Base-by-base conservation (phyloP, 2,888 invertebrate genomes). In the Coenonympha glycerion region DNA sequence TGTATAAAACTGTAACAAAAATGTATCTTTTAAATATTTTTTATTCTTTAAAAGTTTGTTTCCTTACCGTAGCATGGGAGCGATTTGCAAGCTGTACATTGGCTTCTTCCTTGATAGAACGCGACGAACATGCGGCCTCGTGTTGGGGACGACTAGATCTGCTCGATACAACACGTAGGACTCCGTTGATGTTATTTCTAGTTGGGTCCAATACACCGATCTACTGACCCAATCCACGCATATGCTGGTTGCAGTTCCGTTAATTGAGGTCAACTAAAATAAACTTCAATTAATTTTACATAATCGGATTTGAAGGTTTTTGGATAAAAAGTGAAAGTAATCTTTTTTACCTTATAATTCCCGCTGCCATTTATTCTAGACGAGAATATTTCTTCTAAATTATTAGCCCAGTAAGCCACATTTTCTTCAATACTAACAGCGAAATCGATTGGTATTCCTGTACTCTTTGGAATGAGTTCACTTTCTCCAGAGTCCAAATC, bases 191-290 rank as follows among this genome's bases (percentile, higher is more conserved):
- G 71, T 71, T 21, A 87, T 78, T 59, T 88, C 88, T 15, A 88
- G 68, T 74, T 95, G 95, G 0, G 92, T 89, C 91, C 95, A 96
- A 72, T 95, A 97, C 4, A 97, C 82, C 37, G 92, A 91, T 41
- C 96, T 89, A 41, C 93, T 91, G 34, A 97, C 90, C 97, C 97
- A 98, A 77, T 98, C 97, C 0, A 95, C 88, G 1, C 93, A 91
- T 19, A 97, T 77, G 53, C 93, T 91, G 6, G 90, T 79, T 2
- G 84, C 87, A 9, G 84, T 74, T 2, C 79, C 84, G 54, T 86
- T 87, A 19, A 84, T 84, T 13, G 88, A 84, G 37, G 75, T 73
- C 45, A 88, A 62, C 88, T 88, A 62, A 19, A 64, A 58, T 13
- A 37, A 33, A 16, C 1, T 9, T 3, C n/a, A 19, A 33, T n/a